Conservation (phyloP, 2,797 vertebrate genomes). For the Danio jaintianensis region DNA sequence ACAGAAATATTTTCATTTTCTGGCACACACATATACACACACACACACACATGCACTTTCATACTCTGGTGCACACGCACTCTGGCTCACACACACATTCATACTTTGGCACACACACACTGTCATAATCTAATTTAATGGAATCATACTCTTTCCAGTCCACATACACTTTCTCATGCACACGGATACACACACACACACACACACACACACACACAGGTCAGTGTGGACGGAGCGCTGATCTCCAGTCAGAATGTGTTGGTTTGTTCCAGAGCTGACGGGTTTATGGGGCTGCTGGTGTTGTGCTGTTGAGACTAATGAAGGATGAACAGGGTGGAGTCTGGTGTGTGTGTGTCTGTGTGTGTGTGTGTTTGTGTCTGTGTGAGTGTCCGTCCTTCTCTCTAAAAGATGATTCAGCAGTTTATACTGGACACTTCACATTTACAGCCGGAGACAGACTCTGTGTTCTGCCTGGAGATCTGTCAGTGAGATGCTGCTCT, state of each 20-base stretch:
- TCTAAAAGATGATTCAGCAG: constrained; percentile 59
- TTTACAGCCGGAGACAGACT: neutral
- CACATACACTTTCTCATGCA: too few species aligned
- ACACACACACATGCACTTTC: too few species aligned
- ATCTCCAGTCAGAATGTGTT: neutral
- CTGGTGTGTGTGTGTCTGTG: too few species aligned
- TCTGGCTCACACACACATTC: too few species aligned
- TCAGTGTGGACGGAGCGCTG: neutral
- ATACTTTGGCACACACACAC: too few species aligned
- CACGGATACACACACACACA: too few species aligned
- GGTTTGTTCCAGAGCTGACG: neutral
- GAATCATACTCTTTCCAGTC: too few species aligned
- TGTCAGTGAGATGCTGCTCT: neutral
- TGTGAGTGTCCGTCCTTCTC: constrained; percentile 5
- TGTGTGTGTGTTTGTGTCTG: too few species aligned
- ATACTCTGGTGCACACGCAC: too few species aligned
- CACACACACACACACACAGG: neutral
- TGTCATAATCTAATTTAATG: too few species aligned
- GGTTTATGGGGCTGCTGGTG: neutral
- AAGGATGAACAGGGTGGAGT: constrained; percentile 37
- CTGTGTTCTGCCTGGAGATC: neutral
- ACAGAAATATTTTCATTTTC: too few species aligned
- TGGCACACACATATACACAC: too few species aligned
- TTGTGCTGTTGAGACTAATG: constrained; percentile 31
- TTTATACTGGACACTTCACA: constrained; percentile 29